Conservation (phyloP, 2,797 vertebrate species). For the Remorina albescens region DNA sequence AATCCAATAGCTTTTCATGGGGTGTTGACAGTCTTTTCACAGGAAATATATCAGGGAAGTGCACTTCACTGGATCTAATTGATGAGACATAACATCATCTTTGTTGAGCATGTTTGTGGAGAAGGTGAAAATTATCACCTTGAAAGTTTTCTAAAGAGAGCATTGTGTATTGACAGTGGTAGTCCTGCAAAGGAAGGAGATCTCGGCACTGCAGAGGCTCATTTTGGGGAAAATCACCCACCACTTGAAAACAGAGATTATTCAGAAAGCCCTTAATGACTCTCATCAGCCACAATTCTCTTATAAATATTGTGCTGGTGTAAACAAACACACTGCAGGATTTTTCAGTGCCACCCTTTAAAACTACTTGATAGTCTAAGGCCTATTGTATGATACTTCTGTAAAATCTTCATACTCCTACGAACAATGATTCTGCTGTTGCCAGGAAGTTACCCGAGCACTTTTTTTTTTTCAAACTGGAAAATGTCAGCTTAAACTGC, state of each 20-base stretch:
- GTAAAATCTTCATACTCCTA: slow-evolving; percentile 30
- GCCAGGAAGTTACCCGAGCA: background rate
- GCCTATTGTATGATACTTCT: slow-evolving; percentile 13
- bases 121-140: background rate
- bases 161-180: background rate
- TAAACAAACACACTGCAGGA: slow-evolving; percentile 52
- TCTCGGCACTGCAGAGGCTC: background rate
- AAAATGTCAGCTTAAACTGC: slow-evolving; percentile 8
- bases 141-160: background rate
- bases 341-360: slow-evolving; percentile 48
- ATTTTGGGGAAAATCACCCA: slow-evolving; percentile 25
- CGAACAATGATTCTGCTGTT: slow-evolving; percentile 10
- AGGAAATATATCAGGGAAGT: background rate
- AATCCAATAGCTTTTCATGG: background rate
- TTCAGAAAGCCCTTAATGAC: slow-evolving; percentile 60
- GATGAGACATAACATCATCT: background rate
- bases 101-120: background rate
- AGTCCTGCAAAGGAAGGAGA: too few relatives aligned
- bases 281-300: slow-evolving; percentile 52
- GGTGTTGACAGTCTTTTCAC: background rate
- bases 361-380: slow-evolving; percentile 37
- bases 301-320: slow-evolving; percentile 30
- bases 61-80: slow-evolving; percentile 1
- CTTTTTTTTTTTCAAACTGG: slow-evolving; percentile 7
- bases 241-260: slow-evolving; percentile 40